These are phyloP conservation scores for Liposcelis brunnea DNA, from an alignment of 2,888 invertebrate species.

Conservation along the genomic window DNA sequence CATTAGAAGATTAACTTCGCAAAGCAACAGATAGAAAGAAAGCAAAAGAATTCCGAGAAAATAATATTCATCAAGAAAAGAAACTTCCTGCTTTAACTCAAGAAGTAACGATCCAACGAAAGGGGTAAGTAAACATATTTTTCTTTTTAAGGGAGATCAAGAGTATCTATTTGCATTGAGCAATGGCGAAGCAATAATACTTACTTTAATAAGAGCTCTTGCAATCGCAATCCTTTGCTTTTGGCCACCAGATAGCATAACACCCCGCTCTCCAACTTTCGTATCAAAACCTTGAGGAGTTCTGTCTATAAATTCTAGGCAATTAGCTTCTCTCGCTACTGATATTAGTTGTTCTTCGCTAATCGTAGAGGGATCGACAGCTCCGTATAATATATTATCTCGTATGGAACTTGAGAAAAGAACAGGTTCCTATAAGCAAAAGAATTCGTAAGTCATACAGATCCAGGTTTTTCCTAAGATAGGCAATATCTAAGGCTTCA, in stretches of 20 bases:
- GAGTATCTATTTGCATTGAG: no score
- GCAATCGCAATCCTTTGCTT: slow-evolving; percentile 88
- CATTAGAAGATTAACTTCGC: no score
- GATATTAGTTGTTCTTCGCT: slow-evolving; percentile 36
- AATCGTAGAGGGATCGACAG: slow-evolving; percentile 30
- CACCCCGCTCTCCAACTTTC: slow-evolving; percentile 74
- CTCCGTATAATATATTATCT: slow-evolving; percentile 83
- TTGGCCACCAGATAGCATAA: slow-evolving; percentile 83
- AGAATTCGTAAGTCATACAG: slow-evolving; percentile 3
- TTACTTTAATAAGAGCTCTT: slow-evolving; percentile 74
- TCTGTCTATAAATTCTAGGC: slow-evolving; percentile 55
- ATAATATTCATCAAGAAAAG: no score
- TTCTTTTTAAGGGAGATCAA: no score
- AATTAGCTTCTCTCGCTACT: slow-evolving; percentile 69
- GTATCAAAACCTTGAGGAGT: slow-evolving; percentile 61
- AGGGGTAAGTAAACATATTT: no score
- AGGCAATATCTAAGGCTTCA: no score
- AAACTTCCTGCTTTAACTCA: no score
- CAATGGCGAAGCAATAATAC: slow-evolving; percentile 9
- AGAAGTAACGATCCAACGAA: no score
- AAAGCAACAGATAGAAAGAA: no score
- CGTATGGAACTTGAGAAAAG: slow-evolving; percentile 78
- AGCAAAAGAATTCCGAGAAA: no score
- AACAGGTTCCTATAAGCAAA: slow-evolving; percentile 56
- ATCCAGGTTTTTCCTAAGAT: background rate